Evolutionary conservation across 1,140 invertebrate species (phyloP).

Genomic region (Eulimnadia texana): DNA sequence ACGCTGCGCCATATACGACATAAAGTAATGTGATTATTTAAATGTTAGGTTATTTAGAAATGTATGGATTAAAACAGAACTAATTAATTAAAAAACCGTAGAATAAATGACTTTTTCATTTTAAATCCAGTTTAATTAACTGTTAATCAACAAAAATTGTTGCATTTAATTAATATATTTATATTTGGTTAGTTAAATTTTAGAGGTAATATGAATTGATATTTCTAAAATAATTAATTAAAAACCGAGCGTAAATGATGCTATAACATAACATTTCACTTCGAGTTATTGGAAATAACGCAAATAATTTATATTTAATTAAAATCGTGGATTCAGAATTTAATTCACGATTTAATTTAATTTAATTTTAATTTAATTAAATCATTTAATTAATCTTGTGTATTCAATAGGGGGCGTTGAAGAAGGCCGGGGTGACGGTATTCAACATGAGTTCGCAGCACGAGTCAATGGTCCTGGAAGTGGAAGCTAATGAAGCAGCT

Average conservation of each 20-base stretch:
- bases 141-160: neutral
- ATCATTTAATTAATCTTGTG: constrained; percentile 20
- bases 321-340: too few species aligned
- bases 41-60: constrained; percentile 2
- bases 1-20: constrained; percentile 70
- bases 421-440: constrained; percentile 59
- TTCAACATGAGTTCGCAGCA: constrained; percentile 67
- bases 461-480: constrained; percentile 64
- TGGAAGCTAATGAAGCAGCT: constrained; percentile 30
- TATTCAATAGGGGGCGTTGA: constrained; percentile 40
- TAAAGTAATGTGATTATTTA: constrained; percentile 24
- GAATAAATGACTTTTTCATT: too few species aligned
- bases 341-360: too few species aligned
- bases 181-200: neutral
- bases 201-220: too few species aligned
- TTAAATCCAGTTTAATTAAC: too few species aligned
- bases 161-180: neutral
- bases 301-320: too few species aligned
- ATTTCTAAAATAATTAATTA: too few species aligned
- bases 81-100: too few species aligned
- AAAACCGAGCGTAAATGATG: too few species aligned
- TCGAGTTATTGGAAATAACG: too few species aligned
- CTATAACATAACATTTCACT: too few species aligned
- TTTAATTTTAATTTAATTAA: constrained; percentile 21
- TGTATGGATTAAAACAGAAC: too few species aligned